Evolutionary conservation across 2,888 invertebrate genomes (phyloP).

Genomic region (Apomyelois bistriatella): DNA sequence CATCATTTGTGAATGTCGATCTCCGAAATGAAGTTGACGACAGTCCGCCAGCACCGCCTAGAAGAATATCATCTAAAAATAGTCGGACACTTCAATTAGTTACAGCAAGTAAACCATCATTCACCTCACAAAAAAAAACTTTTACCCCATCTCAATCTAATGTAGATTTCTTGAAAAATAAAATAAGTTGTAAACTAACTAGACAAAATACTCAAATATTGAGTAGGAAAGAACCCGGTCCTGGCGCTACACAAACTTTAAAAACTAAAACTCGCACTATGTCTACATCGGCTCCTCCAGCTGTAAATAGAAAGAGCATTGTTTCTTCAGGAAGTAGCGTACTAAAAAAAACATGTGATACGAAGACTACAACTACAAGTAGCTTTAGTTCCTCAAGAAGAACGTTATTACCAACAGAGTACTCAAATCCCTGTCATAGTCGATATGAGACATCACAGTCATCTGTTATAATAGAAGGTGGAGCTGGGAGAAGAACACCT

Average conservation of each 20-base stretch:
- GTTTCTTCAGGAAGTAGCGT: conserved; percentile 28
- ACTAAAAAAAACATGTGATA: conserved; percentile 35
- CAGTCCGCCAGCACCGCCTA: conserved; percentile 86
- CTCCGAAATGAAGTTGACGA: conserved; percentile 41
- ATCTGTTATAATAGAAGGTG: conserved; percentile 67
- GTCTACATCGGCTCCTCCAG: conserved; percentile 66
- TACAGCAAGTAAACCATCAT: conserved; percentile 70
- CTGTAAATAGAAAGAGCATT: conserved; percentile 56
- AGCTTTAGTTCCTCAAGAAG: conserved; percentile 70
- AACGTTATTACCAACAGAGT: conserved; percentile 67
- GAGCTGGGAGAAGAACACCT: conserved; percentile 71
- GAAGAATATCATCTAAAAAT: conserved; percentile 86
- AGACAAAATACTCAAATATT: conserved; percentile 71
- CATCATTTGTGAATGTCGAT: conserved; percentile 73
- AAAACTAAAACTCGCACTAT: conserved; percentile 37
- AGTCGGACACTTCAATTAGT: conserved; percentile 84
- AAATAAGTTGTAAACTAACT: conserved; percentile 80
- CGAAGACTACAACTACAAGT: conserved; percentile 54
- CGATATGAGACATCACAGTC: conserved; percentile 45
- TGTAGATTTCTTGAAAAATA: conserved; percentile 81
- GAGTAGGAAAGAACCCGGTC: conserved; percentile 33
- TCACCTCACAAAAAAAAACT: conserved; percentile 49
- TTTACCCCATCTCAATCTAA: conserved; percentile 64
- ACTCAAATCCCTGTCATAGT: conserved; percentile 45
- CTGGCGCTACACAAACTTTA: conserved; percentile 18